phyloP scores from a whole-genome alignment of 2,888 invertebrate genomes.

The Leptinotarsa juncta region DNA sequence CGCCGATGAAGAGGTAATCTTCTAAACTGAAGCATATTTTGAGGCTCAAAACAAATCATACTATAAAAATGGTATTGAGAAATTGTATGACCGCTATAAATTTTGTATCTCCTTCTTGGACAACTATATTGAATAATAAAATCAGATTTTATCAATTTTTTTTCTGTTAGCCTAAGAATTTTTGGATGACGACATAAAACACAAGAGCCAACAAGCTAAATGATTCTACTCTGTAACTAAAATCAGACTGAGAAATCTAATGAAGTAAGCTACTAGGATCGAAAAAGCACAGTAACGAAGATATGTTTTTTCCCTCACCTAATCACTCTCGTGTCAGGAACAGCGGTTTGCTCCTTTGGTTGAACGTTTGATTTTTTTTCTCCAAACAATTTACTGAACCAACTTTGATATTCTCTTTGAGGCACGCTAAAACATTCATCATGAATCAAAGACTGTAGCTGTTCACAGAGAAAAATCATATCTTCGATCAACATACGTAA shows the following conservation, averaged over 20 bases:
- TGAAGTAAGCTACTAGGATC: constrained; percentile 23
- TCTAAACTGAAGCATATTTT: too few relatives aligned
- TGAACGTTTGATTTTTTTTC: constrained; percentile 55
- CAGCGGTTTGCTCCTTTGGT: constrained; percentile 58
- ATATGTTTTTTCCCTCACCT: constrained; percentile 62
- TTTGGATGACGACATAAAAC: not conserved
- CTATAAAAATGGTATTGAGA: too few relatives aligned
- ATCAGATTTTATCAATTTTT: too few relatives aligned
- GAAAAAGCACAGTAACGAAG: constrained; percentile 45
- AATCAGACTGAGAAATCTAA: constrained; percentile 35
- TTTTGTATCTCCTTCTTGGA: too few relatives aligned
- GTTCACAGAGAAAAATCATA: constrained; percentile 26
- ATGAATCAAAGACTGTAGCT: not conserved
- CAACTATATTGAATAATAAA: too few relatives aligned
- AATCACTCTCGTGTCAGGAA: constrained; percentile 61
- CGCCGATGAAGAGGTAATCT: too few relatives aligned
- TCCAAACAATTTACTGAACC: constrained; percentile 75
- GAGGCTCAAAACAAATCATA: too few relatives aligned
- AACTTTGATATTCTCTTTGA: constrained; percentile 60
- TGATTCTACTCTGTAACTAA: not conserved
- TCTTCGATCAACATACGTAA: constrained; percentile 10
- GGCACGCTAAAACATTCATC: constrained; percentile 52
- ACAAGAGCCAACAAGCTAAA: too few relatives aligned
- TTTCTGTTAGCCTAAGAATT: too few relatives aligned
- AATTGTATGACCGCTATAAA: too few relatives aligned